Evolutionary conservation across 2,113 vertebrate genomes (phyloP), one percentile per base, ranked within the genome.

Genomic region (Pelecanoides urinatrix): DNA sequence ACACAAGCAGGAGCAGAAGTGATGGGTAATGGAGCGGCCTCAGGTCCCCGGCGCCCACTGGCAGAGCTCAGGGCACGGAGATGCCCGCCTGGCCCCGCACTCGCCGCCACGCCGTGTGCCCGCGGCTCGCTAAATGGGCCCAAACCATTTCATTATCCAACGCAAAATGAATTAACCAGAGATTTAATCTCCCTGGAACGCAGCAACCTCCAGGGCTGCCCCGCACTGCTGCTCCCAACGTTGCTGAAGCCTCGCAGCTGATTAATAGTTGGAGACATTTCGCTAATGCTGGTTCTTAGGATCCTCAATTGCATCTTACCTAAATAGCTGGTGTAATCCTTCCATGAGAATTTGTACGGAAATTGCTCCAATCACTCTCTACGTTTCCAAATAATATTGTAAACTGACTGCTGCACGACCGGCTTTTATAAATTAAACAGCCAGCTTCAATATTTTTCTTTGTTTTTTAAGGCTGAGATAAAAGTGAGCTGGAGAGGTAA

Each of bases 41-140:
- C 59, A 10, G 40, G 16, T 42, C 49, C 53, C 22, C 0, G 0
- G 61, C 0, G 0, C 49, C 52, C 0, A 0, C 52, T 0, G 11
- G 56, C 72, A 73, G 53, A 70, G 45, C 70, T n/a, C 45, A 17
- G 59, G 44, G 58, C n/a, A 73, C 5, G 2, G 34, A 23, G 63
- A 1, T 34, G 27, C 26, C 62, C 5, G 1, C 44, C 58, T 16
- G 34, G 32, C 16, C 52, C 65, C 1, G 49, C 6, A 3, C 18
- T 59, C 22, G 7, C 63, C 0, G 0, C 63, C 20, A 2, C 27
- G 49, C 78, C 16, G 8, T 5, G 22, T 2, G 2, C 81, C 70
- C 11, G 0, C 29, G 5, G 66, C 70, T 44, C 70, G 10, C 50
- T 62, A 89, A 90, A 81, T 1, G 7, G 20, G 17, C 34, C 32